These are phyloP conservation scores for Holothuria leucospilota DNA, from an alignment of 53 echinoderm and acorn worm genomes.

Conservation along the genomic window DNA sequence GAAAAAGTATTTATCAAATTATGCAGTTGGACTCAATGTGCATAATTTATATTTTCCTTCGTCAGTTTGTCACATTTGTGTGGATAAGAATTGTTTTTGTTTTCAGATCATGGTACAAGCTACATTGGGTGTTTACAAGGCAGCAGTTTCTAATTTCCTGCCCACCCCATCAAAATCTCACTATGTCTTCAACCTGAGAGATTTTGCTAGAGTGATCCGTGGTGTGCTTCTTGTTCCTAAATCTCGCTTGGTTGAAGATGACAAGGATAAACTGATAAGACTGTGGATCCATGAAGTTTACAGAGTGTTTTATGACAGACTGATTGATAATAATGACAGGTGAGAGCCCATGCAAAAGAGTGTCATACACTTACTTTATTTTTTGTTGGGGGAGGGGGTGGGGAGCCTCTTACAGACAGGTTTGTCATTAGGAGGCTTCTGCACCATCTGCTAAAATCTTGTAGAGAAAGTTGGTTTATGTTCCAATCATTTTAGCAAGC, in stretches of 20 bases:
- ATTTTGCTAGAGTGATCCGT: slow-evolving; percentile 97
- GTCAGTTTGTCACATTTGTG: no score
- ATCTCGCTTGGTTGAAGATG: slow-evolving; percentile 83
- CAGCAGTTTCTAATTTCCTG: slow-evolving; percentile 91
- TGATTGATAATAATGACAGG: slow-evolving; percentile 81
- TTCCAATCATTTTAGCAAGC: no score
- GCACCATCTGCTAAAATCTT: no score
- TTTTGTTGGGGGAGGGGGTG: no score
- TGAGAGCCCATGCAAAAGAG: background rate
- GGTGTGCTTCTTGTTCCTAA: slow-evolving; percentile 92
- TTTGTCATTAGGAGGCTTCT: no score
- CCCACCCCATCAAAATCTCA: slow-evolving; percentile 99
- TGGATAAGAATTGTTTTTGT: no score
- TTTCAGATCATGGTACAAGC: slow-evolving; percentile 93
- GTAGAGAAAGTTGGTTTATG: no score
- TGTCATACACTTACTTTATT: background rate
- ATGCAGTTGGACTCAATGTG: no score
- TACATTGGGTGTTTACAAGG: slow-evolving; percentile 96
- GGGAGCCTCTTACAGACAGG: no score
- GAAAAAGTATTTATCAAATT: no score
- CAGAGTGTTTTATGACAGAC: slow-evolving; percentile 82
- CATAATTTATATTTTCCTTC: no score
- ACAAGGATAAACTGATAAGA: slow-evolving; percentile 97
- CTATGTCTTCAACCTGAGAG: slow-evolving; percentile 99
- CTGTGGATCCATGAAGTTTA: slow-evolving; percentile 99